Percentiles rank a stretch among this genome's conserved stretches.
Conservation (phyloP, 92 coral and sea anemone genomes). For the Desmophyllum pertusum region DNA sequence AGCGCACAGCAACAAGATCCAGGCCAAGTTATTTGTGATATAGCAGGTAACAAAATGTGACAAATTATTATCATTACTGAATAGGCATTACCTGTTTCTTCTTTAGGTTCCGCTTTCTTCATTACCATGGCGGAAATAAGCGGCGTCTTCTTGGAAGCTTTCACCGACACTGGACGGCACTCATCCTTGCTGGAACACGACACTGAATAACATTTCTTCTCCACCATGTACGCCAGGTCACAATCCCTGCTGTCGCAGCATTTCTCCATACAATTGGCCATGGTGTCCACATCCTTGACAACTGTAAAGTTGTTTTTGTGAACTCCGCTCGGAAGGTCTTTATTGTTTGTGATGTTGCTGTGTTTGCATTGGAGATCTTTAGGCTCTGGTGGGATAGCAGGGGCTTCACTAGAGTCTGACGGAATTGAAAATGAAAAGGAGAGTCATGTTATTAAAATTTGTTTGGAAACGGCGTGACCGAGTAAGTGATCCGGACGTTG, state of each 20-base stretch:
- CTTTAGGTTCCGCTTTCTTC: slow-evolving; percentile 70
- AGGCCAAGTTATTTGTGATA: no score
- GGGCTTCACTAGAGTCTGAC: slow-evolving; percentile 65
- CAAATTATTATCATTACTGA: no score
- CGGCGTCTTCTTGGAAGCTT: slow-evolving; percentile 68
- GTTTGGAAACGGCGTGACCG: neutral
- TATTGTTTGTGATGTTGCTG: slow-evolving; percentile 87
- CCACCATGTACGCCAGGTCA: slow-evolving; percentile 79
- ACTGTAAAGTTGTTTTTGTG: slow-evolving; percentile 77
- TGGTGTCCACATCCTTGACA: slow-evolving; percentile 67
- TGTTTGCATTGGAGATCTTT: slow-evolving; percentile 77
- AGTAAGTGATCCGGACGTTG: no score
- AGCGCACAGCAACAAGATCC: no score
- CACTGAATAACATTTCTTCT: slow-evolving; percentile 85
- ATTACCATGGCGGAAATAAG: slow-evolving; percentile 74
- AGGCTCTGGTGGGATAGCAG: slow-evolving; percentile 77
- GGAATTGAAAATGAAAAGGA: neutral
- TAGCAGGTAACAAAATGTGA: no score
- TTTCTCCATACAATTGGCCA: slow-evolving; percentile 88
- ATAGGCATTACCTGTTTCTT: slow-evolving; percentile 58
- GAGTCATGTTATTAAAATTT: neutral
- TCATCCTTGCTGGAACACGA: slow-evolving; percentile 72
- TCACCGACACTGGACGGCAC: slow-evolving; percentile 68
- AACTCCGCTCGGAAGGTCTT: slow-evolving; percentile 60
- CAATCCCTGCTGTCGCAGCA: slow-evolving; percentile 85